Evolutionary conservation across 2,888 invertebrate species (phyloP).

Genomic region (Tyria jacobaeae): DNA sequence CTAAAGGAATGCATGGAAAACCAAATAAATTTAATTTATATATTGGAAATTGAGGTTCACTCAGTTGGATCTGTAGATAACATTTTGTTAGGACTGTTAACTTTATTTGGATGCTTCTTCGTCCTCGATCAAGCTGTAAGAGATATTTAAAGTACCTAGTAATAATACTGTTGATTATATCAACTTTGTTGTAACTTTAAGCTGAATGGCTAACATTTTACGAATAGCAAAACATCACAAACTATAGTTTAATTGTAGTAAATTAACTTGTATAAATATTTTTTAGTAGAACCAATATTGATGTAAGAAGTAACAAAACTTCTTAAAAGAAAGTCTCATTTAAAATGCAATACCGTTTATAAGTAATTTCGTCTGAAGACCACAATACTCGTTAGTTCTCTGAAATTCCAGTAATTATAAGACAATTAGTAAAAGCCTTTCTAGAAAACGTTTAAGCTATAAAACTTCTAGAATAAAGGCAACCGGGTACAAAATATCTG

Average conservation of each 20-base stretch:
- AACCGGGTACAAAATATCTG: not conserved
- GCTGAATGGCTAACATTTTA: too few relatives aligned
- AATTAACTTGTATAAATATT: too few relatives aligned
- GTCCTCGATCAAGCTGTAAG: not conserved
- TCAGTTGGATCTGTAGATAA: not conserved
- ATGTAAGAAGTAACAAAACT: not conserved
- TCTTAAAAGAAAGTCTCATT: not conserved
- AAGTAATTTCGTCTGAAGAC: not conserved
- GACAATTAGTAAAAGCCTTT: conserved; percentile 1
- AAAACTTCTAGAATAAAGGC: conserved; percentile 5
- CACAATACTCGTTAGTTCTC: not conserved
- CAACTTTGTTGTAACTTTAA: too few relatives aligned
- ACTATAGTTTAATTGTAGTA: too few relatives aligned
- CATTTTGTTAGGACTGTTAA: not conserved
- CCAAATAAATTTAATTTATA: not conserved
- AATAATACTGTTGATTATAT: not conserved
- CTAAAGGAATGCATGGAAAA: not conserved
- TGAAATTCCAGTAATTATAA: not conserved
- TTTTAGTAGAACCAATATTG: too few relatives aligned
- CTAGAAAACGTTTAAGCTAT: not conserved
- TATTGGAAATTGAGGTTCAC: not conserved
- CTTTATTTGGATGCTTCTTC: not conserved
- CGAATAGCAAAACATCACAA: too few relatives aligned
- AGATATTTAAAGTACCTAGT: too few relatives aligned
- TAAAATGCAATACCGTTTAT: not conserved